These are phyloP conservation scores for Halocynthia aurantium DNA, from an alignment of 23 tunicate species.

Conservation along the genomic window DNA sequence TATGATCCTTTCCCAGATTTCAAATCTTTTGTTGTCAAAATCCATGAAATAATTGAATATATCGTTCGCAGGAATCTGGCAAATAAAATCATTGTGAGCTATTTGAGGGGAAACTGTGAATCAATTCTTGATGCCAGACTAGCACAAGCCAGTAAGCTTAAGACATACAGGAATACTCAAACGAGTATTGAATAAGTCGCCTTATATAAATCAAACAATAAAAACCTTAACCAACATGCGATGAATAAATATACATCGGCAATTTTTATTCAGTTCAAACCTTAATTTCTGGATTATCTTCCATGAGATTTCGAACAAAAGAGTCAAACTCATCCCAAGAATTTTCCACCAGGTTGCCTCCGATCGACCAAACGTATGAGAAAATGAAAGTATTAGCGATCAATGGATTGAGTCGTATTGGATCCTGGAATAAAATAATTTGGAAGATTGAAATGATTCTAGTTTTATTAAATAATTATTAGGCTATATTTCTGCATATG, in stretches of 20 bases:
- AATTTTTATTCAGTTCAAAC: conserved; percentile 6
- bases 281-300: conserved; percentile 92
- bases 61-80: conserved; percentile 87
- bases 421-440: conserved; percentile 50
- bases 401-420: conserved; percentile 59
- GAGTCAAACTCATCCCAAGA: conserved; percentile 77
- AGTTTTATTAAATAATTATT: not conserved
- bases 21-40: conserved; percentile 81
- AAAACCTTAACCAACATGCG: no score
- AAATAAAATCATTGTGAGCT: not conserved
- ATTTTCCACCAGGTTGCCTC: conserved; percentile 74
- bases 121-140: no score
- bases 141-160: no score
- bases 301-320: conserved; percentile 86
- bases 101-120: not conserved
- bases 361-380: conserved; percentile 87
- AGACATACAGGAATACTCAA: no score
- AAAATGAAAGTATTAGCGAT: conserved; percentile 75
- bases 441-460: no score
- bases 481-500: not conserved
- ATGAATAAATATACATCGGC: no score
- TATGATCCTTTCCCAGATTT: conserved; percentile 83
- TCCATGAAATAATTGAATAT: conserved; percentile 79
- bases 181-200: no score
- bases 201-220: no score